phyloP scores from a whole-genome alignment of 2,113 vertebrate genomes.

The Anolis carolinensis region DNA sequence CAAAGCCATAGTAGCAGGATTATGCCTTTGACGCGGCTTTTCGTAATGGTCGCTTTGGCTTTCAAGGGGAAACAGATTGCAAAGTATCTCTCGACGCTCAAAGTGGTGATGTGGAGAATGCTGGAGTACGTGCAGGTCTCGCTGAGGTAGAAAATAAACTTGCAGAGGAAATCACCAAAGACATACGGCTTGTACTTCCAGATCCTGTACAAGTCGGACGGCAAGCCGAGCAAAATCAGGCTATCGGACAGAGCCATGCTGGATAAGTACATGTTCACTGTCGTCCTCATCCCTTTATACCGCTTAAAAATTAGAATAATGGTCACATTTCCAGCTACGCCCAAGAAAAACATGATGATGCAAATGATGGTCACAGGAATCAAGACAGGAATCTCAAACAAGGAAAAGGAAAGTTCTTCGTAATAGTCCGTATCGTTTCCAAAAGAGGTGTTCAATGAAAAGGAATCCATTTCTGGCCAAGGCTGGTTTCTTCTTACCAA shows the following conservation, averaged over 20 bases:
- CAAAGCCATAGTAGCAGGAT: constrained; percentile 49
- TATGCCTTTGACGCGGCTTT: constrained; percentile 37
- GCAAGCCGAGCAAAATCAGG: constrained; percentile 48
- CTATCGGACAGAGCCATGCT: constrained; percentile 54
- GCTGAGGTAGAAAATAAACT: constrained; percentile 53
- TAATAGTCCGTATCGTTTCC: background rate
- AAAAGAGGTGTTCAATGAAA: background rate
- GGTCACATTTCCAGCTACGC: constrained; percentile 50
- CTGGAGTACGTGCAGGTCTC: constrained; percentile 55
- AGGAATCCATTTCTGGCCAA: constrained; percentile 7
- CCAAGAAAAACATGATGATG: constrained; percentile 46
- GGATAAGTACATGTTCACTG: constrained; percentile 54
- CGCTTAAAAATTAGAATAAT: constrained; percentile 35
- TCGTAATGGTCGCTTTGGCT: constrained; percentile 50
- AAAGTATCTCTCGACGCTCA: constrained; percentile 54
- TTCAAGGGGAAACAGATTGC: constrained; percentile 60
- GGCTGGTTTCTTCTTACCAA: background rate
- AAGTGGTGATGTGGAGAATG: constrained; percentile 54
- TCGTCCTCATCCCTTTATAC: constrained; percentile 45
- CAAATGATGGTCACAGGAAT: constrained; percentile 41
- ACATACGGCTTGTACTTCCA: constrained; percentile 59
- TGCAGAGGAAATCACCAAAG: constrained; percentile 60
- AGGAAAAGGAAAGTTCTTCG: background rate
- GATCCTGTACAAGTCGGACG: constrained; percentile 56
- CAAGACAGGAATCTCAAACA: constrained; percentile 42